phyloP scores from a whole-genome alignment of 2,797 vertebrate species.

The Lerista edwardsae region DNA sequence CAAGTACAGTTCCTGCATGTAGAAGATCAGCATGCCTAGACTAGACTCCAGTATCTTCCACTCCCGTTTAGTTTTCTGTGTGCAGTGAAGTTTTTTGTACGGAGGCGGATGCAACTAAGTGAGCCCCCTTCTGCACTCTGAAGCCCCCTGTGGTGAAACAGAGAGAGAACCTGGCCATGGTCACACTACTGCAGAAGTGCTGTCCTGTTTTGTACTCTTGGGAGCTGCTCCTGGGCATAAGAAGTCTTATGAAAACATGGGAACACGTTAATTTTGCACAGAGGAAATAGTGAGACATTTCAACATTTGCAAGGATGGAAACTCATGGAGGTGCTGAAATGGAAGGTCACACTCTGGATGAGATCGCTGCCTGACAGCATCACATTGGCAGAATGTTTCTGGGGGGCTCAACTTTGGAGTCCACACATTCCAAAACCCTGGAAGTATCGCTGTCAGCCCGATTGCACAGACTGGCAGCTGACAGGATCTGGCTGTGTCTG shows the following conservation, averaged over 20 bases:
- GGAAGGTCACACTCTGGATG: not conserved
- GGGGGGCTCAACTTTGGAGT: not conserved
- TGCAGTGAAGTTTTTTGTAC: too few relatives aligned
- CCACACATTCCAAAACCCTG: not conserved
- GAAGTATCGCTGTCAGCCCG: not conserved
- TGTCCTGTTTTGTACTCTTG: not conserved
- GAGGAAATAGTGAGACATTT: slow-evolving; percentile 28
- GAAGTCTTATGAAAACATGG: slow-evolving; percentile 38
- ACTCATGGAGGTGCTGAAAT: slow-evolving; percentile 28
- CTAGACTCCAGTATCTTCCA: not conserved
- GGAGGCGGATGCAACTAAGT: not conserved
- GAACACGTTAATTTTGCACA: not conserved
- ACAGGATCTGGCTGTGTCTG: not conserved
- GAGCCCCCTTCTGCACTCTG: not conserved
- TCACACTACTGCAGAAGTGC: slow-evolving; percentile 5
- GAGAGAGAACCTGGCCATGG: not conserved
- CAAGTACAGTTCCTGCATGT: not conserved
- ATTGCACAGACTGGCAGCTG: not conserved
- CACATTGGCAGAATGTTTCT: not conserved
- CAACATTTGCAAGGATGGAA: slow-evolving; percentile 10
- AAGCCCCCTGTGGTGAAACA: not conserved
- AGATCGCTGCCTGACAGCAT: not conserved
- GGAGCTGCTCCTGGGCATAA: not conserved
- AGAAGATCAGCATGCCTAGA: not conserved
- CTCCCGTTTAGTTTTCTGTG: not conserved